Base-by-base conservation (phyloP, 2,888 invertebrate genomes). In the Ormyrus thymus region DNA sequence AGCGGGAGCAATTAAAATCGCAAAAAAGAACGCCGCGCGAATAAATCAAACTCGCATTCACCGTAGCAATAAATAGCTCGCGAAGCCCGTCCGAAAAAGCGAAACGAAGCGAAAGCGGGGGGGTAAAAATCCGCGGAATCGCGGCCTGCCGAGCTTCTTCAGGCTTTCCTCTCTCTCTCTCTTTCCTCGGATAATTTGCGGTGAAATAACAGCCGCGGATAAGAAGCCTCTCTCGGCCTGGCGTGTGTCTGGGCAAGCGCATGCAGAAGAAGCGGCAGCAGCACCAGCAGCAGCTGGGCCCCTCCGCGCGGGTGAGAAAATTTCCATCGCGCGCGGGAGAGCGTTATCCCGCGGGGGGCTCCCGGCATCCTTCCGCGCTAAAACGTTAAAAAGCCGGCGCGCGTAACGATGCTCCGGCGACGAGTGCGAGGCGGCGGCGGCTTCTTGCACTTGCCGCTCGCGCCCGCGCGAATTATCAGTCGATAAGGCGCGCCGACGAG, bases 361-460 rank as follows among this genome's bases (percentile, higher is more conserved):
- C 29, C 10, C 4, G 66, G 46, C 46, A 65, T 66, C 58, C 71
- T 59, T 58, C 65, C 71, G 64, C 71, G 51, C 46, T 71, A 62
- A 65, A 65, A 65, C 51, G 65, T 51, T 55, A 64, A 64, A 29
- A 70, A 62, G 46, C 43, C 55, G 29, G 29, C 55, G 13, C 45
- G 71, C 72, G 61, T 72, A 72, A 70, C 70, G 70, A 70, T n/a
- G 59, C 66, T 58, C 53, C 65, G 66, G 7, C 75, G 59, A 58
- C 65, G 48, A 72, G 70, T 65, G 29, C 29, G 29, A 29, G 29
- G 29, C 29, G 29, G 29, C 29, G 29, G 29, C 29, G 55, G 75
- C 71, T 79, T 78, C 61, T 79, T 75, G 66, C 70, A 75, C 69
- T 71, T 75, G 65, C 59, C 29, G 56, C 55, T n/a, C n/a, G n/a